Evolutionary conservation across 1,140 invertebrate species (phyloP).

Genomic region (Micrasema longulum): DNA sequence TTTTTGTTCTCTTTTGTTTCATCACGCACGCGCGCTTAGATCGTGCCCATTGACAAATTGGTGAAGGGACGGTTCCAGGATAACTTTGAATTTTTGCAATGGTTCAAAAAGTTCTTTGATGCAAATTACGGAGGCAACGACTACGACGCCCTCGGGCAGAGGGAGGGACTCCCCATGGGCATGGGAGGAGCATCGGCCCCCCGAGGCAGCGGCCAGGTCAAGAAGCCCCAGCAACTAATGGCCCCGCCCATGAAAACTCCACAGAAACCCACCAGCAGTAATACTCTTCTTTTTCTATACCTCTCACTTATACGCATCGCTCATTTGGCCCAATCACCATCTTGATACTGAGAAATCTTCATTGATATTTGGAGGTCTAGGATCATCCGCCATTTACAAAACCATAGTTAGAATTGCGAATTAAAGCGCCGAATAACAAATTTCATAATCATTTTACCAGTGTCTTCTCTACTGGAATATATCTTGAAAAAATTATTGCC

Average conservation of each 20-base stretch:
- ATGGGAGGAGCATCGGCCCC: slow-evolving; percentile 72
- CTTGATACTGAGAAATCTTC: background rate
- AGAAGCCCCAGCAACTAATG: slow-evolving; percentile 60
- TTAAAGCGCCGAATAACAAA: no score
- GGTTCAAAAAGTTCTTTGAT: slow-evolving; percentile 99
- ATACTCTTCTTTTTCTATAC: slow-evolving; percentile 55
- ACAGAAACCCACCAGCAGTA: slow-evolving; percentile 71
- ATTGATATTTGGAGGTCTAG: no score
- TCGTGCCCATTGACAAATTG: slow-evolving; percentile 88
- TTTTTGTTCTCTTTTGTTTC: slow-evolving; percentile 57
- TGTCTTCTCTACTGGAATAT: no score
- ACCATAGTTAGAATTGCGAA: no score
- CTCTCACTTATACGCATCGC: background rate
- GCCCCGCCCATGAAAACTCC: slow-evolving; percentile 66
- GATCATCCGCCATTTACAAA: no score
- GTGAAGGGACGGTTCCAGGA: slow-evolving; percentile 97
- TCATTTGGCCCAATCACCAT: slow-evolving; percentile 4
- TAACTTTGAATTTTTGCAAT: slow-evolving; percentile 99
- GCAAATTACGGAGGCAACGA: slow-evolving; percentile 94
- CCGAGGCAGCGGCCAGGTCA: slow-evolving; percentile 63
- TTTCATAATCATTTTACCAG: no score
- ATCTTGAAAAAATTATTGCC: no score
- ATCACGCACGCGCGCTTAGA: slow-evolving; percentile 72
- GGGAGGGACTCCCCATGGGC: slow-evolving; percentile 87
- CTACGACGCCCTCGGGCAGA: slow-evolving; percentile 89